Evolutionary conservation across 2,113 vertebrate genomes (phyloP), one percentile per base, ranked within the genome.

Genomic region (Sakesphorus luctuosus): DNA sequence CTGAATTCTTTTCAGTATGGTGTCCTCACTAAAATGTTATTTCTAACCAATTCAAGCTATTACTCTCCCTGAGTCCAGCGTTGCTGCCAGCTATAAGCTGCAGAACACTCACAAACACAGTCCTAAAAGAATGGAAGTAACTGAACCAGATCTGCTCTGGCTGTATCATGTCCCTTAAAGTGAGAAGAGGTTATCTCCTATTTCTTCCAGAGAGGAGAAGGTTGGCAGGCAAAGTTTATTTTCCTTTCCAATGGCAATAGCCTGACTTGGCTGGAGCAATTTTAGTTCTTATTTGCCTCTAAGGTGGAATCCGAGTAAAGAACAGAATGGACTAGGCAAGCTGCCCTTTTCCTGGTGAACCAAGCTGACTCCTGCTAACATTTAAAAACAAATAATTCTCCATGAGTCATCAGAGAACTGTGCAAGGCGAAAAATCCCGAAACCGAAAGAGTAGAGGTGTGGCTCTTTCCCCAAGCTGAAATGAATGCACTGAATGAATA

Each of bases 311-410:
- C 26, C 0, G 43, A 97, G 91, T 71, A 93, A 88, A 95, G 92
- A 96, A 96, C 91, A 95, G 86, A 95, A 93, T 63, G 93, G 95
- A 93, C 95, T 97, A 87, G 95, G 93, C 94, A 94, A 93, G 92
- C 90, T 97, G 92, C 95, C 94, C 92, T 95, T 63, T 86, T 92
- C 84, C 89, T 82, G 53, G 93, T 88, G 90, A 96, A 93, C 84
- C 85, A 95, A 93, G 77, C 55, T 85, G 82, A 91, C 84, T 97
- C 79, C 12, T 52, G 82, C 92, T 93, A 91, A 71, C 67, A 33
- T 90, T 80, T 87, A 53, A 96, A 97, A 96, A 96, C 94, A 97
- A 95, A 91, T 73, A 88, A 78, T 29, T 94, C 67, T 83, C 92
- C 74, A 35, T 97, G 96, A 96, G 85, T 97, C 96, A 97, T 79